phyloP scores from a whole-genome alignment of 2,888 invertebrate species.

The Tupiocoris notatus region DNA sequence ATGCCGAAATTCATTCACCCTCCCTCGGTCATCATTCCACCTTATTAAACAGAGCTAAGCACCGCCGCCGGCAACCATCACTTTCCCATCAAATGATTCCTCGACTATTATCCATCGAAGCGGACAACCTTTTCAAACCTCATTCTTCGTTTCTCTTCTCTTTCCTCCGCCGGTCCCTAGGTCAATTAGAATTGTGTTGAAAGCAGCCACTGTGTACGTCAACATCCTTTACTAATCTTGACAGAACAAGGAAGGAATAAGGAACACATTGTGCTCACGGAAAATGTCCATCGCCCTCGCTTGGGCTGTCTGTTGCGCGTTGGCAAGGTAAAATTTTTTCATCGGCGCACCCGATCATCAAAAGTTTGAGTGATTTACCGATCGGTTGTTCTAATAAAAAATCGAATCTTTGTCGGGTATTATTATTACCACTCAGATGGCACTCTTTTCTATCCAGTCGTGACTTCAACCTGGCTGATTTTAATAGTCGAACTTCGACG shows the following conservation, averaged over 20 bases:
- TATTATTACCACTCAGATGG: no score
- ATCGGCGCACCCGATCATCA: no score
- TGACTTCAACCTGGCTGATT: no score
- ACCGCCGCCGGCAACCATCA: constrained; percentile 20
- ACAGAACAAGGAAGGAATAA: background rate
- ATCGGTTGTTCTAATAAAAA: no score
- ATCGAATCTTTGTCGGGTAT: no score
- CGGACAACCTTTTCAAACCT: constrained; percentile 19
- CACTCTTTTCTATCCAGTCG: no score
- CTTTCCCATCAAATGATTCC: constrained; percentile 32
- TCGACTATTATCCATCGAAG: constrained; percentile 29
- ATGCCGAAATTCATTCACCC: constrained; percentile 18
- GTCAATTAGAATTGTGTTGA: constrained; percentile 26
- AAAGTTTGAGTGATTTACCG: no score
- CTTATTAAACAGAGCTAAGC: constrained; percentile 32
- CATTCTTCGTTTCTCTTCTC: constrained; percentile 3
- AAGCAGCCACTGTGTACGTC: background rate
- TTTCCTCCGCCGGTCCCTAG: background rate
- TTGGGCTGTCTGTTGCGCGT: no score
- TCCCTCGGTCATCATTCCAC: constrained; percentile 27
- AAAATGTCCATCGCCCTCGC: background rate
- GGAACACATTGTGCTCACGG: background rate
- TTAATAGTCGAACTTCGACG: no score
- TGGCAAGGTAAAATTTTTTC: no score
- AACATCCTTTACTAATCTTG: background rate